A percentile compares a stretch with the other conserved stretches of the same genome.
Evolutionary conservation across 2,888 invertebrate genomes (phyloP).

Genomic region (Alsophila aescularia): DNA sequence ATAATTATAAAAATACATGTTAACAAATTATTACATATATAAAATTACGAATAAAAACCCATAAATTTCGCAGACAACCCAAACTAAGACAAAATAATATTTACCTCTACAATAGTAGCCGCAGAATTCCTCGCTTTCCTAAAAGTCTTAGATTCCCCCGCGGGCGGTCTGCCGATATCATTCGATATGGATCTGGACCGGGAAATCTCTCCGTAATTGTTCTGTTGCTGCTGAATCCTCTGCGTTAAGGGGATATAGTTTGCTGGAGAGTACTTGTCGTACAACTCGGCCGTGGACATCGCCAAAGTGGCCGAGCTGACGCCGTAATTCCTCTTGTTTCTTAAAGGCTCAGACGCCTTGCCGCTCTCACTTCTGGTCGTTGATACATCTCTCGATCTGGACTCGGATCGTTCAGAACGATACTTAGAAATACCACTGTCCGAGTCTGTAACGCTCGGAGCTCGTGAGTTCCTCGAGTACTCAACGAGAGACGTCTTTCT

Average conservation of each 20-base stretch:
- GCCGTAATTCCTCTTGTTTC: conserved; percentile 3
- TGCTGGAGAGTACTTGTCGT: conserved; percentile 90
- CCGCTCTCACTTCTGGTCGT: conserved; percentile 83
- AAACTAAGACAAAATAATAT: conserved; percentile 37
- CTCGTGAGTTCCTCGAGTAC: conserved; percentile 65
- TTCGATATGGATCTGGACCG: conserved; percentile 84
- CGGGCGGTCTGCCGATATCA: conserved; percentile 82
- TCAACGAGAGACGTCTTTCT: conserved; percentile 71
- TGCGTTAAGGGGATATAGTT: conserved; percentile 87
- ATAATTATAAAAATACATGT: neutral
- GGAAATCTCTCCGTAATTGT: conserved; percentile 68
- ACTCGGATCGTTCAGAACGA: conserved; percentile 77
- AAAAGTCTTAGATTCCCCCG: conserved; percentile 60
- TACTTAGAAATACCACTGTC: conserved; percentile 75
- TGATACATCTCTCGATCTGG: conserved; percentile 80
- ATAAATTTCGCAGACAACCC: conserved; percentile 61
- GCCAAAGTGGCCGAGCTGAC: conserved; percentile 76
- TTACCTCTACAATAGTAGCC: conserved; percentile 71
- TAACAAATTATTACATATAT: neutral
- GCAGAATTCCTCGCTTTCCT: conserved; percentile 71
- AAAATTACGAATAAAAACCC: conserved; percentile 1
- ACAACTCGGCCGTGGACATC: conserved; percentile 87
- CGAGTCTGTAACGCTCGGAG: conserved; percentile 76
- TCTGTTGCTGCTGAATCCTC: conserved; percentile 64
- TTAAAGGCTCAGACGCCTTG: conserved; percentile 49